Evolutionary conservation across 2,797 vertebrate genomes (phyloP).

Genomic region (Netta rufina): DNA sequence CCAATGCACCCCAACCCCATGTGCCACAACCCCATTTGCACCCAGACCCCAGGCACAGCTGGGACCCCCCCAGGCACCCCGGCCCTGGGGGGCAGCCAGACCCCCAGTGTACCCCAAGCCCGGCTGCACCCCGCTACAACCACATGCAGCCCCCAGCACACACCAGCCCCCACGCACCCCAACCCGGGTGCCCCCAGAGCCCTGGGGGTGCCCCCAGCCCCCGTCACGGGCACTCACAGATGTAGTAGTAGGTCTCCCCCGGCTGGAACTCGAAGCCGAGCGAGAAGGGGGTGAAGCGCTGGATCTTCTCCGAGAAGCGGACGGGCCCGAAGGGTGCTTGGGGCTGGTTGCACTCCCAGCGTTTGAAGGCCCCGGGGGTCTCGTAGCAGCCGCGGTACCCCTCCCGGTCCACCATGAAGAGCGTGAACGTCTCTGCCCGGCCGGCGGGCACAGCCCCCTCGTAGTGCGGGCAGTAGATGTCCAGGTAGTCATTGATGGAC

Average conservation of each 20-base stretch:
- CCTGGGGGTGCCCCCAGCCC: not conserved
- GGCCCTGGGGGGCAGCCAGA: not conserved
- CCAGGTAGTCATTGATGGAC: slow-evolving; percentile 91
- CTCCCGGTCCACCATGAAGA: slow-evolving; percentile 76
- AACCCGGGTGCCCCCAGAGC: not conserved
- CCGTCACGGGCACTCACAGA: slow-evolving; percentile 83
- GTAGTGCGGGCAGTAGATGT: slow-evolving; percentile 94
- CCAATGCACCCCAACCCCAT: not conserved
- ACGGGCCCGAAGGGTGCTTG: slow-evolving; percentile 83
- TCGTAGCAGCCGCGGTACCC: slow-evolving; percentile 87
- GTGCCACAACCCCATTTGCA: too few species aligned
- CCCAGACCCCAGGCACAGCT: too few species aligned
- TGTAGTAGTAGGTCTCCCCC: slow-evolving; percentile 92
- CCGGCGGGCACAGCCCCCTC: slow-evolving; percentile 69
- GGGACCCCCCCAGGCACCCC: not conserved
- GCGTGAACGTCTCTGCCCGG: slow-evolving; percentile 81
- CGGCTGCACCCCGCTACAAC: not conserved
- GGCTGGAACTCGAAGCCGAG: slow-evolving; percentile 92
- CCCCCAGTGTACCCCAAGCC: not conserved
- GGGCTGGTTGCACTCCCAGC: slow-evolving; percentile 92
- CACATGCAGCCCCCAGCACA: not conserved
- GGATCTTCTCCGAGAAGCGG: slow-evolving; percentile 95
- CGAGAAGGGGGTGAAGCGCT: slow-evolving; percentile 92
- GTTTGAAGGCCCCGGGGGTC: slow-evolving; percentile 83
- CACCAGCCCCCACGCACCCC: fast-evolving